Percentiles rank a stretch among this genome's conserved stretches.
phyloP scores from a whole-genome alignment of 1,140 invertebrate genomes.

The Fopius arisanus region DNA sequence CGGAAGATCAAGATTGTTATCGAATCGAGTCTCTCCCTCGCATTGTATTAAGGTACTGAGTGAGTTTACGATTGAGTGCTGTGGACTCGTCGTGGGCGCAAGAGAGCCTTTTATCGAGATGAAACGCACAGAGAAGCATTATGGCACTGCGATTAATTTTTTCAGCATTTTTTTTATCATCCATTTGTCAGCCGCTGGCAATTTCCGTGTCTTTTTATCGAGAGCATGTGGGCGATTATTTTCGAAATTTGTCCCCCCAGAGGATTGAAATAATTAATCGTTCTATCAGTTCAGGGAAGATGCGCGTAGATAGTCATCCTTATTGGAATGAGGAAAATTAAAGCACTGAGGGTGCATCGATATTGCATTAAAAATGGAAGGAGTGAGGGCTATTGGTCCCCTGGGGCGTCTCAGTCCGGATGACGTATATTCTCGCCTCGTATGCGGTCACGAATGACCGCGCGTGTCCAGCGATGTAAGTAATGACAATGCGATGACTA shows the following conservation, averaged over 20 bases:
- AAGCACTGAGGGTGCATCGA: background rate
- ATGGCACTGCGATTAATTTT: constrained; percentile 2
- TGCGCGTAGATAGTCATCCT: too few relatives aligned
- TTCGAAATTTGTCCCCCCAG: background rate
- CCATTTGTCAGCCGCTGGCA: background rate
- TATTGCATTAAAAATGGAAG: background rate
- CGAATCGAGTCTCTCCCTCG: constrained; percentile 27
- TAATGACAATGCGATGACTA: constrained; percentile 63
- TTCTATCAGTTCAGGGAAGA: background rate
- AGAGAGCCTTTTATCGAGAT: constrained; percentile 33
- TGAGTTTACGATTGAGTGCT: background rate
- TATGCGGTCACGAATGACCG: constrained; percentile 5
- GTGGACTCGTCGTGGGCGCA: constrained; percentile 28
- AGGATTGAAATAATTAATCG: background rate
- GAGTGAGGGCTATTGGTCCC: background rate
- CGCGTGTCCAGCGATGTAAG: constrained; percentile 45
- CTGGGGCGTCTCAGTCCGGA: background rate
- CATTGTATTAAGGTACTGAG: constrained; percentile 29
- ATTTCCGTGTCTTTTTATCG: constrained; percentile 3
- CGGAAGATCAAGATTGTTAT: constrained; percentile 36
- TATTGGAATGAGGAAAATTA: too few relatives aligned
- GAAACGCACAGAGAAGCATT: constrained; percentile 27
- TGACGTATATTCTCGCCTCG: constrained; percentile 11
- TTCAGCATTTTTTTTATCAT: background rate
- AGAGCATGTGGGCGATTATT: background rate